These are phyloP conservation scores for Cheilosia impressa DNA, from an alignment of 2,888 invertebrate species.

Conservation along the genomic window DNA sequence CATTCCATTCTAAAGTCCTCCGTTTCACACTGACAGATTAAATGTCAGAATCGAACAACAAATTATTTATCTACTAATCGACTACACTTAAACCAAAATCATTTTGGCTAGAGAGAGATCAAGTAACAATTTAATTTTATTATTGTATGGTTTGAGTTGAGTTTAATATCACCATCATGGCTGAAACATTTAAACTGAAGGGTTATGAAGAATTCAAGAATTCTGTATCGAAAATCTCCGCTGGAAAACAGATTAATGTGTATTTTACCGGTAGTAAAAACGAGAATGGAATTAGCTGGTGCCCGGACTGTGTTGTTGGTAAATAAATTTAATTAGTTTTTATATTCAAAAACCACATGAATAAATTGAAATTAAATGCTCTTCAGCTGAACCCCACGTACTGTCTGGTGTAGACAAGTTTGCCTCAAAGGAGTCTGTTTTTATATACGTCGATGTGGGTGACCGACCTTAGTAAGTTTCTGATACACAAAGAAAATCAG, in stretches of 20 bases:
- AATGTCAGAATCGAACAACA: too few relatives aligned
- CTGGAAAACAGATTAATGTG: slow-evolving; percentile 79
- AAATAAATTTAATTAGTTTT: slow-evolving; percentile 77
- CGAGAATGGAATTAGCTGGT: slow-evolving; percentile 90
- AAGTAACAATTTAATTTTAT: too few relatives aligned
- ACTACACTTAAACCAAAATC: too few relatives aligned
- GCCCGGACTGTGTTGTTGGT: slow-evolving; percentile 93
- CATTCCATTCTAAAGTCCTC: too few relatives aligned
- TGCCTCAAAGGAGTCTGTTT: slow-evolving; percentile 85
- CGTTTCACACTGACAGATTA: too few relatives aligned
- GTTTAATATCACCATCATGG: slow-evolving; percentile 81
- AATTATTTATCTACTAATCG: too few relatives aligned
- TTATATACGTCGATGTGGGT: slow-evolving; percentile 90
- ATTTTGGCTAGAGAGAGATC: too few relatives aligned
- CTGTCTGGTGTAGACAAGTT: slow-evolving; percentile 85
- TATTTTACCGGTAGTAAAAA: slow-evolving; percentile 86
- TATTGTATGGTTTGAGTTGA: background rate
- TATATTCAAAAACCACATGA: background rate
- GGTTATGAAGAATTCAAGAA: slow-evolving; percentile 84
- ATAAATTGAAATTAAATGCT: slow-evolving; percentile 2
- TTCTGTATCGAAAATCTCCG: slow-evolving; percentile 66
- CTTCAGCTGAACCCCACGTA: slow-evolving; percentile 90
- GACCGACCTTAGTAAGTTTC: slow-evolving; percentile 87
- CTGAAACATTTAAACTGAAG: slow-evolving; percentile 83
- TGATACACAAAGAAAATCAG: background rate